Evolutionary conservation across 2,888 invertebrate genomes (phyloP).

Genomic region (Acanthopleura granulata): DNA sequence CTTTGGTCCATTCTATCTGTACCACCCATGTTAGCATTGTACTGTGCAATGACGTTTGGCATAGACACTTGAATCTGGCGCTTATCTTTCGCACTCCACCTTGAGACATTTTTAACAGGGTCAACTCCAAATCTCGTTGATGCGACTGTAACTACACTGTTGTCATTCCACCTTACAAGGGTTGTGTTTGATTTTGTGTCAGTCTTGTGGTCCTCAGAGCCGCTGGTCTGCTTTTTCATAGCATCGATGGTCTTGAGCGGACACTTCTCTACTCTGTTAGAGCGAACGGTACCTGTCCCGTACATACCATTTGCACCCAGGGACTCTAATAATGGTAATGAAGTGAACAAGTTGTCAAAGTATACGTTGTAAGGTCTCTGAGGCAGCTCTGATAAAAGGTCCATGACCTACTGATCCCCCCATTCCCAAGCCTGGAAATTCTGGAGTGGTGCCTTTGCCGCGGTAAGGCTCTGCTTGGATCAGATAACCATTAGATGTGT

Average conservation of each 20-base stretch:
- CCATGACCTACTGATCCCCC: background rate
- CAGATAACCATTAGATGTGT: background rate
- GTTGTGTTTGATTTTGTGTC: background rate
- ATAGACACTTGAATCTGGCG: background rate
- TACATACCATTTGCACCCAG: background rate
- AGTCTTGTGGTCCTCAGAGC: background rate
- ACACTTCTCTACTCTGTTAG: background rate
- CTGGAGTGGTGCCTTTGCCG: too few species aligned
- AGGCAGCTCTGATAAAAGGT: background rate
- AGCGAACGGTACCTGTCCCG: background rate
- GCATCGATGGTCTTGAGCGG: background rate
- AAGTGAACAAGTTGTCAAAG: background rate
- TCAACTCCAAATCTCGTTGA: background rate
- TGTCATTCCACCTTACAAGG: background rate
- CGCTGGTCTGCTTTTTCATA: background rate
- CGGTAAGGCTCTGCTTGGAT: background rate
- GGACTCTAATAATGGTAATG: background rate
- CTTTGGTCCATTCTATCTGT: background rate
- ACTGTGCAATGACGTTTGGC: background rate
- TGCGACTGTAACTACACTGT: background rate
- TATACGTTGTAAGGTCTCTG: background rate
- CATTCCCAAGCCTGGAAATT: background rate
- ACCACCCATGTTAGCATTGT: background rate
- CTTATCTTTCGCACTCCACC: background rate
- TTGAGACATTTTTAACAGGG: background rate